Percentiles rank a stretch among this genome's conserved stretches.
Evolutionary conservation across 2,113 vertebrate species (phyloP).

Genomic region (Tringa solitaria): DNA sequence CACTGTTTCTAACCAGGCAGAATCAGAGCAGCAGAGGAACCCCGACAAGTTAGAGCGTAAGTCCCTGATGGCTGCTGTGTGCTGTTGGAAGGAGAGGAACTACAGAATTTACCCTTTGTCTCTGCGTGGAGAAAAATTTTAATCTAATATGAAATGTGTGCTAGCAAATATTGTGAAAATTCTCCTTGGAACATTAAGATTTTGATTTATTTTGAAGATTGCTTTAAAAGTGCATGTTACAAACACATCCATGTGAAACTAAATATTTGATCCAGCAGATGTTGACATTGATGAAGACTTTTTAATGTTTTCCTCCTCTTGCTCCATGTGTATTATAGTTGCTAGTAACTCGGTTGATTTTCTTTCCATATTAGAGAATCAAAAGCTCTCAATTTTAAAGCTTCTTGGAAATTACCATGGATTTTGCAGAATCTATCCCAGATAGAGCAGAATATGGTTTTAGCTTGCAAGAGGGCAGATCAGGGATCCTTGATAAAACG

Average conservation of each 20-base stretch:
- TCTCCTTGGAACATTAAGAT: not conserved
- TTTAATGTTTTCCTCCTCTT: not conserved
- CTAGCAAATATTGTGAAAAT: not conserved
- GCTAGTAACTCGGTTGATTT: not conserved
- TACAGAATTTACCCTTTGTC: not conserved
- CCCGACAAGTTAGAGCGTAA: not conserved
- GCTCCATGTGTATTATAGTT: not conserved
- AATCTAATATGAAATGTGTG: not conserved
- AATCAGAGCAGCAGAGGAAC: not conserved
- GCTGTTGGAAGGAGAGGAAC: not conserved
- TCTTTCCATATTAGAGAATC: not conserved
- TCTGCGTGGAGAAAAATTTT: not conserved
- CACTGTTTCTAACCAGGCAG: not conserved
- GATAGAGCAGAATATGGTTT: accelerated
- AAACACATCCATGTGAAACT: not conserved
- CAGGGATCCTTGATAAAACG: not conserved
- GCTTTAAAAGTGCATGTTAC: not conserved
- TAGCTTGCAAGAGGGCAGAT: not conserved
- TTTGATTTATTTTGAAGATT: not conserved
- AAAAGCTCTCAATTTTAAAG: not conserved
- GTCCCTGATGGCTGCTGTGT: not conserved
- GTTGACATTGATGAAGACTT: not conserved
- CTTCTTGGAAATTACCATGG: not conserved
- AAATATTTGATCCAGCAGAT: not conserved
- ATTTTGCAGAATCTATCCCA: not conserved